Percentiles rank a stretch among this genome's conserved stretches.
Evolutionary conservation across 2,888 invertebrate species (phyloP).

Genomic region (Morpho helenor): DNA sequence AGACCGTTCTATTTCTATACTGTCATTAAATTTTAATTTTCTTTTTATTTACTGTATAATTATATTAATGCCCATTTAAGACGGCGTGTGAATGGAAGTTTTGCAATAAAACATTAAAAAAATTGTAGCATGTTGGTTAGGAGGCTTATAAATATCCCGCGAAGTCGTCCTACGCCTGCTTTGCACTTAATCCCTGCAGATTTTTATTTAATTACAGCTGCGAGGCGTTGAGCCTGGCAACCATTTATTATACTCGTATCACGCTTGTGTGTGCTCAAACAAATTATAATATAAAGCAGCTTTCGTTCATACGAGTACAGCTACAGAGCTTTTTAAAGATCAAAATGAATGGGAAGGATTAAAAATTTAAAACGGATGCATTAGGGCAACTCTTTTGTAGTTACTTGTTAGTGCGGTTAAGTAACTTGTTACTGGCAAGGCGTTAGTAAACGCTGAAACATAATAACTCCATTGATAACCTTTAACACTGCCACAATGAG

Average conservation of each 20-base stretch:
- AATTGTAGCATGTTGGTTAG: slow-evolving; percentile 9
- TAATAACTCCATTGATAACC: slow-evolving; percentile 49
- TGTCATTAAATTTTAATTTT: too few relatives aligned
- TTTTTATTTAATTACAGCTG: slow-evolving; percentile 56
- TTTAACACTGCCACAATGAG: slow-evolving; percentile 45
- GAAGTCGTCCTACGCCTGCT: slow-evolving; percentile 9
- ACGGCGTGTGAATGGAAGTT: slow-evolving; percentile 11
- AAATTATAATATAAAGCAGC: slow-evolving; percentile 34
- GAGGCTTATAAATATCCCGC: slow-evolving; percentile 16
- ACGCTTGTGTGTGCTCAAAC: slow-evolving; percentile 34
- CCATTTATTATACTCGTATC: slow-evolving; percentile 44
- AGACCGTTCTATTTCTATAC: too few relatives aligned
- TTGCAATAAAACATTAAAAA: slow-evolving; percentile 11
- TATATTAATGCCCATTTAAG: slow-evolving; percentile 3
- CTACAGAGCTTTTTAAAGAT: slow-evolving; percentile 4
- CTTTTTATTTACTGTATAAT: too few relatives aligned
- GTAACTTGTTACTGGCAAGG: slow-evolving; percentile 1
- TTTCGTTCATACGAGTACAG: slow-evolving; percentile 25
- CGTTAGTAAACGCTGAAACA: slow-evolving; percentile 5
- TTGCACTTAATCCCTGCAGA: slow-evolving; percentile 45
- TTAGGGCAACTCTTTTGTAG: not conserved
- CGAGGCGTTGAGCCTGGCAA: slow-evolving; percentile 41
- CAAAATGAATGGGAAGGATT: slow-evolving; percentile 15
- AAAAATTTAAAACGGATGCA: slow-evolving; percentile 2
- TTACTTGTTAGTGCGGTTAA: not conserved